phyloP scores from a whole-genome alignment of 2,888 invertebrate genomes.

The Cantharis flavilabris region DNA sequence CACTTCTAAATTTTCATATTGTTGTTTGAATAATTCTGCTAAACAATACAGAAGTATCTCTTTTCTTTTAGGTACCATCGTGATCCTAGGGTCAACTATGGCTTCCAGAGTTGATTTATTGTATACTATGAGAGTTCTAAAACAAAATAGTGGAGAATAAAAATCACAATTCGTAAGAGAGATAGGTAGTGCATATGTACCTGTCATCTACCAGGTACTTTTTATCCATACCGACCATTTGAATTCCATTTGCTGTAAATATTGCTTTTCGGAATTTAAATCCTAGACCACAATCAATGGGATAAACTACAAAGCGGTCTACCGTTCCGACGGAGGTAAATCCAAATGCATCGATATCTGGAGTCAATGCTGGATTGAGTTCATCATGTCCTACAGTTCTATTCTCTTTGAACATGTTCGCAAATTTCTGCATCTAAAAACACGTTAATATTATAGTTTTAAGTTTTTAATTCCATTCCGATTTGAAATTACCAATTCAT shows the following conservation, averaged over 20 bases:
- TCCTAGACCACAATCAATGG: not conserved
- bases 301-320: not conserved
- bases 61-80: not conserved
- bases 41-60: not conserved
- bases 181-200: not conserved
- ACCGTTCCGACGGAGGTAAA: not conserved
- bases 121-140: not conserved
- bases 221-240: not conserved
- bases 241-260: not conserved
- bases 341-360: accelerated
- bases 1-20: not conserved
- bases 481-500: not conserved
- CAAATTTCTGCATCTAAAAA: not conserved
- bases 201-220: not conserved
- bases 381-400: not conserved
- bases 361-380: not conserved
- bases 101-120: not conserved
- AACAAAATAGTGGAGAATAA: too few relatives aligned
- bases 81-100: not conserved
- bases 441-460: not conserved
- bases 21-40: not conserved
- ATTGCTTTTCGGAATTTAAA: not conserved
- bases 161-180: too few relatives aligned
- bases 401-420: not conserved
- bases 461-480: not conserved